A percentile compares a stretch with the other conserved stretches of the same genome.
Conservation (phyloP, 2,888 invertebrate species). For the Cheilosia urbana region DNA sequence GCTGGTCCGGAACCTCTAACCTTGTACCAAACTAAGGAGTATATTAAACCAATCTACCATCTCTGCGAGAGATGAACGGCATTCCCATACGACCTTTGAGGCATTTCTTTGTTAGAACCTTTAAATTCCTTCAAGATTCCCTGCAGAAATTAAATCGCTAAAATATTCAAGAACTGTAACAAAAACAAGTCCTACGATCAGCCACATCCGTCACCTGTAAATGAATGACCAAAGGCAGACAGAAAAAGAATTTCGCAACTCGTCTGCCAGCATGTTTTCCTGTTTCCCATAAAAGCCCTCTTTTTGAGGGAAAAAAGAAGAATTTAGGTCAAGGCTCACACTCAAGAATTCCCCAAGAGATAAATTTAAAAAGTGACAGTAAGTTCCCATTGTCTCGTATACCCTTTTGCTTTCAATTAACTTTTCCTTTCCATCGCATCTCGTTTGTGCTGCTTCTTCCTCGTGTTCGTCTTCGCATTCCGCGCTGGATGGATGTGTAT, state of each 20-base stretch:
- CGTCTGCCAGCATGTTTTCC: slow-evolving; percentile 24
- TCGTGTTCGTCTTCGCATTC: slow-evolving; percentile 6
- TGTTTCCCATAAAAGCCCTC: slow-evolving; percentile 31
- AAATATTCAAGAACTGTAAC: neutral
- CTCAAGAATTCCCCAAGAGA: slow-evolving; percentile 37
- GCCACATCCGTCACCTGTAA: neutral
- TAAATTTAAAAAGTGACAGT: slow-evolving; percentile 62
- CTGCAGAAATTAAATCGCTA: too few relatives aligned
- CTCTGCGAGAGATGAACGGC: too few relatives aligned
- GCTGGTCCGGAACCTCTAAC: too few relatives aligned
- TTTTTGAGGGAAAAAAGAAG: neutral
- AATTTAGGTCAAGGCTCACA: slow-evolving; percentile 70
- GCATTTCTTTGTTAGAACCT: too few relatives aligned
- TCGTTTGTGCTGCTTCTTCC: slow-evolving; percentile 23
- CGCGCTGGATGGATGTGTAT: slow-evolving; percentile 44
- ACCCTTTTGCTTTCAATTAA: slow-evolving; percentile 73
- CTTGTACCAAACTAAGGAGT: too few relatives aligned
- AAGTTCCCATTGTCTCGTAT: slow-evolving; percentile 51
- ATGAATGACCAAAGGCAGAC: slow-evolving; percentile 18
- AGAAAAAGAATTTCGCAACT: slow-evolving; percentile 40
- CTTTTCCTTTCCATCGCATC: slow-evolving; percentile 66
- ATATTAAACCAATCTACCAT: too few relatives aligned
- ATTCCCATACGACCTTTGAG: too few relatives aligned
- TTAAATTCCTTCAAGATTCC: too few relatives aligned
- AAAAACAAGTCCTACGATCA: neutral